phyloP scores from a whole-genome alignment of 1,140 invertebrate species.

The Antheraea pernyi region DNA sequence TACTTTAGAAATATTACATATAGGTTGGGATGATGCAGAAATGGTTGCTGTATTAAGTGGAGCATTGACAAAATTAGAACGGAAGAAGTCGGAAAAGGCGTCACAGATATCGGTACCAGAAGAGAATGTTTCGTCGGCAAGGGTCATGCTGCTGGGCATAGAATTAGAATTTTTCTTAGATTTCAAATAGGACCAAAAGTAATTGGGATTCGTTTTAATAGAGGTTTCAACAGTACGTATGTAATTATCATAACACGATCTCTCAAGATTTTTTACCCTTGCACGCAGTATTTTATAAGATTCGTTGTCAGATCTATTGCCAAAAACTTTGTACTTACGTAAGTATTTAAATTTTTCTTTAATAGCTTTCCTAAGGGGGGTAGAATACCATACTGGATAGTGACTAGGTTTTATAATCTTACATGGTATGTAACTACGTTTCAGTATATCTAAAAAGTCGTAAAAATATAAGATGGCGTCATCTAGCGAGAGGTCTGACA shows the following conservation, averaged over 20 bases:
- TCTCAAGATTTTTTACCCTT: conserved; percentile 13
- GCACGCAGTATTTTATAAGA: conserved; percentile 17
- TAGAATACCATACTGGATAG: conserved; percentile 6
- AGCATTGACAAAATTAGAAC: neutral
- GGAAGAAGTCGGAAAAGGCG: conserved; percentile 17
- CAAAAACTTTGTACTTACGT: conserved; percentile 15
- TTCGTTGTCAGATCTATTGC: conserved; percentile 17
- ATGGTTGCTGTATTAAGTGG: neutral
- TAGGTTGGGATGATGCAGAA: conserved; percentile 5
- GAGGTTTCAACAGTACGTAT: conserved; percentile 6
- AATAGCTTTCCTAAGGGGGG: too few species aligned
- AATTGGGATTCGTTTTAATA: conserved; percentile 23
- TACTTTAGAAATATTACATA: neutral
- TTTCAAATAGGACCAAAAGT: conserved; percentile 26
- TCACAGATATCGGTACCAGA: conserved; percentile 13
- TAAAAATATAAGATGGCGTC: conserved; percentile 2
- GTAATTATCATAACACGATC: conserved; percentile 16
- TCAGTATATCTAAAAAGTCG: neutral
- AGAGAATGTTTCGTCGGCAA: neutral
- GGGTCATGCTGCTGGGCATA: conserved; percentile 9
- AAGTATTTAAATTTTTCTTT: neutral
- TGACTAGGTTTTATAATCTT: neutral
- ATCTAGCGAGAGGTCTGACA: neutral
- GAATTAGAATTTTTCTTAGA: conserved; percentile 3
- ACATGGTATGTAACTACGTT: neutral